Base-by-base conservation (phyloP, 2,888 invertebrate species). In the Acanthoscelides obtectus region DNA sequence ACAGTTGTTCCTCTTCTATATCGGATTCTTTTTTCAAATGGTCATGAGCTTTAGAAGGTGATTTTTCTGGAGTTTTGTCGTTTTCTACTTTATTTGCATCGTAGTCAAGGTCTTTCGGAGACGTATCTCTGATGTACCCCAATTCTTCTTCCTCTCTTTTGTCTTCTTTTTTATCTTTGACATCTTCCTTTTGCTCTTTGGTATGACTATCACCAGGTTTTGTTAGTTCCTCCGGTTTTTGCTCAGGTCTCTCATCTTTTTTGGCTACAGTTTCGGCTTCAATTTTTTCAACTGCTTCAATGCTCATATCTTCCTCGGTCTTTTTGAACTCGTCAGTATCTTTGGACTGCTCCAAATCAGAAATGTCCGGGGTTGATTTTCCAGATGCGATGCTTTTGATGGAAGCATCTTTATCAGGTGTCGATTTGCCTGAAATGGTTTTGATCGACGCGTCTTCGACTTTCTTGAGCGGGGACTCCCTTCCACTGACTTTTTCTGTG, bases 151-250 rank as follows among this genome's bases (percentile, higher is more conserved):
- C 20, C n/a, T 65, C 66, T 8, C 22, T 20, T 65, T 82, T 87
- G 6, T 87, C 79, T 84, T 87, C 0, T 86, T 87, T 19, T 21
- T 64, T 19, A 64, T 19, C 20, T 8, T 20, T 20, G 6, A 20
- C 20, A 86, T 78, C 72, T 87, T 73, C 69, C 69, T 72, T 72
- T 12, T 66, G n/a, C 45, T 71, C 66, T 17, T 72, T 69, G 22
- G 25, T 22, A 22, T 65, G 25, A 65, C 68, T 66, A 21, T 71
- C 71, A 66, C 71, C 67, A n/a, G 21, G 66, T 71, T 74, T 27
- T 22, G 65, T 22, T 2, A 22, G 22, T 22, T 69, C 25, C 22
- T 27, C 64, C 8, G 20, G n/a, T 5, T 8, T 25, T 25, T 25
- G 25, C 25, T 25, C 8, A 8, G 25, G 25, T 8, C 25, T 25